These are phyloP conservation scores for Eulemur rubriventer DNA, from an alignment of 2,797 vertebrate species.

Conservation along the genomic window DNA sequence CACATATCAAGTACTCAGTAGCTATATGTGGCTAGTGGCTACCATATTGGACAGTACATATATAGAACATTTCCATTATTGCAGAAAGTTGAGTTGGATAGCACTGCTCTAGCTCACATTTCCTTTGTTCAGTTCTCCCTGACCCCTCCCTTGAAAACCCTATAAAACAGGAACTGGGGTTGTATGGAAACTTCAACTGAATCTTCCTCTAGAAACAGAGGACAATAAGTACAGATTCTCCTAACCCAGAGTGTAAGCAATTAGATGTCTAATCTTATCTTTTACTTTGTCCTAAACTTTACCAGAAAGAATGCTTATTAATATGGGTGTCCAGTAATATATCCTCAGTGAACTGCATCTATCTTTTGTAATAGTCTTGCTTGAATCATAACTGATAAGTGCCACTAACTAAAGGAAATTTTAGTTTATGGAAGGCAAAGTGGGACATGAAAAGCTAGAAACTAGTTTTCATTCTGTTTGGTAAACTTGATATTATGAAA, in stretches of 20 bases:
- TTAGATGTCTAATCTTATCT: background rate
- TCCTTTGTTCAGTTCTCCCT: slow-evolving; percentile 29
- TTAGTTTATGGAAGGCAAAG: slow-evolving; percentile 24
- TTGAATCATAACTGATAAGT: background rate
- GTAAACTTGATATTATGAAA: slow-evolving; percentile 21
- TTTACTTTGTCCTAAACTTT: slow-evolving; percentile 1
- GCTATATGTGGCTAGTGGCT: background rate
- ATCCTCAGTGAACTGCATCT: background rate
- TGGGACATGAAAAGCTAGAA: slow-evolving; percentile 1
- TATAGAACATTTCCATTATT: background rate
- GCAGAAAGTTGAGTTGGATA: background rate
- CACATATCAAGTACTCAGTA: slow-evolving; percentile 10
- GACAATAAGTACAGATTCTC: background rate
- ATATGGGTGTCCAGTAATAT: background rate
- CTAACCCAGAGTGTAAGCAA: background rate
- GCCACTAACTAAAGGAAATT: slow-evolving; percentile 7
- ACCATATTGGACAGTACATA: background rate
- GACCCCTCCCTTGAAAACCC: background rate
- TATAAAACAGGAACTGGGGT: background rate
- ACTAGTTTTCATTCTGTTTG: slow-evolving; percentile 45
- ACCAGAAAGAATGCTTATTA: slow-evolving; percentile 7
- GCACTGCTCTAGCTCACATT: background rate
- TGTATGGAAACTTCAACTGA: background rate
- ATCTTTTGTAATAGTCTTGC: background rate
- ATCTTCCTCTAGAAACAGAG: background rate